Evolutionary conservation across 2,113 vertebrate genomes (phyloP).

Genomic region (Carlito syrichta): DNA sequence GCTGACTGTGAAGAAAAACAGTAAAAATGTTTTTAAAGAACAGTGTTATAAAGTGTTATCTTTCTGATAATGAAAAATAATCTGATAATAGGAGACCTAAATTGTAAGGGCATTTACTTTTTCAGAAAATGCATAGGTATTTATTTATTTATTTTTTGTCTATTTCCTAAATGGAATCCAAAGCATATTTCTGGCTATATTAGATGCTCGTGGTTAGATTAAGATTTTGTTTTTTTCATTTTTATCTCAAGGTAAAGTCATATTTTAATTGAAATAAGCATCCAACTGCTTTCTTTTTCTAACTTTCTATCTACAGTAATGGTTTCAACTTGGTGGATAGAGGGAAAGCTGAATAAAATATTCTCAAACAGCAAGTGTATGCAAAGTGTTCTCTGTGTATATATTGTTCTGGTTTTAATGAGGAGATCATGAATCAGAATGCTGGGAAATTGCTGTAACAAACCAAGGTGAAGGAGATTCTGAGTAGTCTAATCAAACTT

Average conservation of each 20-base stretch:
- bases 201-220: background rate
- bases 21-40: background rate
- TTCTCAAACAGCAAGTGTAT: background rate
- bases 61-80: background rate
- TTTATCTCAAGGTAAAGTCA: background rate
- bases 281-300: background rate
- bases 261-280: background rate
- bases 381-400: background rate
- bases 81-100: background rate
- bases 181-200: background rate
- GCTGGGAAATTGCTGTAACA: conserved; percentile 27
- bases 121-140: background rate
- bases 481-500: conserved; percentile 31
- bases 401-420: conserved; percentile 3
- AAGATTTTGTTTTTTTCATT: background rate
- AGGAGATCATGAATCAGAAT: conserved; percentile 40
- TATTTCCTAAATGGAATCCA: background rate
- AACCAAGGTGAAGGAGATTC: conserved; percentile 8
- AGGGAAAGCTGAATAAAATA: background rate
- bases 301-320: background rate
- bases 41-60: background rate
- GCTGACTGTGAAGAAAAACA: background rate
- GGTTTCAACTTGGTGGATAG: background rate
- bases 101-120: background rate
- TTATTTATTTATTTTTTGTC: background rate